These are phyloP conservation scores for Melanotus villosus DNA, from an alignment of 2,888 invertebrate genomes.

Conservation along the genomic window DNA sequence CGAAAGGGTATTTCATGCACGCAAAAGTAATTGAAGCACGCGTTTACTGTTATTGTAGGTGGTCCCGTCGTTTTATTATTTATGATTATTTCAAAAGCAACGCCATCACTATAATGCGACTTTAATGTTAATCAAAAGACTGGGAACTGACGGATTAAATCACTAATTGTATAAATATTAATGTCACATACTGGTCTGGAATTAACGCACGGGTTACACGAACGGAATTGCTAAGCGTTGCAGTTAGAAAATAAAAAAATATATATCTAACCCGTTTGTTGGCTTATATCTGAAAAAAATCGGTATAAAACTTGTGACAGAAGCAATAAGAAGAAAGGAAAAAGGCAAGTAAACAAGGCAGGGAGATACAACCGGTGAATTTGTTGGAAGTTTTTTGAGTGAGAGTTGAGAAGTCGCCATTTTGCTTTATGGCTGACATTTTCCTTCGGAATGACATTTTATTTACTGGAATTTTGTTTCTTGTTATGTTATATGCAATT, in stretches of 20 bases:
- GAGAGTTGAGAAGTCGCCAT: conserved; percentile 34
- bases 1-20: background rate
- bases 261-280: conserved; percentile 35
- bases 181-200: conserved; percentile 49
- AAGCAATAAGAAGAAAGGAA: conserved; percentile 35
- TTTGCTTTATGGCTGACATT: conserved; percentile 36
- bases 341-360: conserved; percentile 27
- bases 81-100: conserved; percentile 43
- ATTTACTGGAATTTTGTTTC: too few relatives aligned
- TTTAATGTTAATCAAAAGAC: conserved; percentile 47
- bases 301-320: conserved; percentile 35
- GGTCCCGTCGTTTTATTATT: conserved; percentile 32
- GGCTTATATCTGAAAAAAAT: conserved; percentile 28
- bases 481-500: too few relatives aligned
- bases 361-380: conserved; percentile 23
- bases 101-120: conserved; percentile 42
- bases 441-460: background rate
- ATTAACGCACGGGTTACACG: conserved; percentile 48
- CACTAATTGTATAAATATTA: conserved; percentile 52
- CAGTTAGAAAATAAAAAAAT: conserved; percentile 34
- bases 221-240: conserved; percentile 34
- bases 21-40: background rate
- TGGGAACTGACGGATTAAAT: conserved; percentile 50
- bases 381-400: conserved; percentile 28
- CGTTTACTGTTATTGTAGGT: conserved; percentile 27